Percentiles rank a stretch among this genome's conserved stretches.
phyloP scores from a whole-genome alignment of 2,797 vertebrate species.

The Hippoglossus hippoglossus region DNA sequence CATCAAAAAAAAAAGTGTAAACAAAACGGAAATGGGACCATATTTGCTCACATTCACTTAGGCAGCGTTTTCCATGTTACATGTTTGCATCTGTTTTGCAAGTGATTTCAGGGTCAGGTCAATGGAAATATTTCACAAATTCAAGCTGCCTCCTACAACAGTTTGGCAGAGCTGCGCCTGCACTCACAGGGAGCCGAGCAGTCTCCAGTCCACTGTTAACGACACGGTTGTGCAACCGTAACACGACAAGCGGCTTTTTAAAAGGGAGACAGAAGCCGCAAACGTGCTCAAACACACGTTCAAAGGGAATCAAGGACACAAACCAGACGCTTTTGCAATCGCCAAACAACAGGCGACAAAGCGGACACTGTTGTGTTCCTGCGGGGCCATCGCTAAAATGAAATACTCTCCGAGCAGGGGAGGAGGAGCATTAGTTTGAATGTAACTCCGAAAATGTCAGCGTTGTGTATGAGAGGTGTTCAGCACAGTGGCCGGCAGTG shows the following conservation, averaged over 20 bases:
- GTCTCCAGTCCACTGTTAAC: neutral
- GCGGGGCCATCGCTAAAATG: conserved; percentile 8
- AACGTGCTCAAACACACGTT: neutral
- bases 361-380: conserved; percentile 16
- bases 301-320: neutral
- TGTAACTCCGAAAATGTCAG: conserved; percentile 5
- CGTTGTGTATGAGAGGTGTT: conserved; percentile 21
- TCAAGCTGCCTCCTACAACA: conserved; percentile 32
- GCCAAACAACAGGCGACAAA: conserved; percentile 4
- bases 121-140: conserved; percentile 64
- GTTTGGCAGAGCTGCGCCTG: conserved; percentile 2
- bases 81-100: conserved; percentile 74
- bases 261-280: neutral
- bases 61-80: conserved; percentile 41
- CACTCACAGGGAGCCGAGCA: neutral
- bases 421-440: conserved; percentile 16
- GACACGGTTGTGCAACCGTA: neutral
- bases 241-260: neutral
- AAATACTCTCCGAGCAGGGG: conserved; percentile 10
- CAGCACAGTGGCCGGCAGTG: conserved; percentile 33
- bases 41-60: conserved; percentile 2
- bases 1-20: neutral
- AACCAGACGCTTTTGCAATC: conserved; percentile 4
- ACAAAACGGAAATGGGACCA: neutral
- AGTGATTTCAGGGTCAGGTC: conserved; percentile 43